phyloP scores from a whole-genome alignment of 2,888 invertebrate genomes.

The Leptopterna dolabrata region DNA sequence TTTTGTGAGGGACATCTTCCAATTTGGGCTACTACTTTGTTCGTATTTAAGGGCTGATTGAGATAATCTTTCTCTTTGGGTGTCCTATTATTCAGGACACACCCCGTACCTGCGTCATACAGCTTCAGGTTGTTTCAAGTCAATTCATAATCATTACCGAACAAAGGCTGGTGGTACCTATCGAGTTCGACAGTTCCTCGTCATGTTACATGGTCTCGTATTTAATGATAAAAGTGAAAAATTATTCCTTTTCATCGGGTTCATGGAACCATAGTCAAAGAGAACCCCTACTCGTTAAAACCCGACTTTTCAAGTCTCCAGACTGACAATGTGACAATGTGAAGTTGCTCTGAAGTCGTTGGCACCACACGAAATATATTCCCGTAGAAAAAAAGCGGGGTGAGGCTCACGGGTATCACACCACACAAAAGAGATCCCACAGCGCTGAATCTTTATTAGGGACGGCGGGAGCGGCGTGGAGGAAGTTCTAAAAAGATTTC shows the following conservation, averaged over 20 bases:
- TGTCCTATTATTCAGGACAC: too few relatives aligned
- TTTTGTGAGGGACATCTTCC: too few relatives aligned
- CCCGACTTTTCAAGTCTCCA: background rate
- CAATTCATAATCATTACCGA: background rate
- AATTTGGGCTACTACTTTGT: too few relatives aligned
- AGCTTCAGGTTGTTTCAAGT: background rate
- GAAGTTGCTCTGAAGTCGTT: background rate
- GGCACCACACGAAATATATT: background rate
- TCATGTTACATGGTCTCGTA: background rate
- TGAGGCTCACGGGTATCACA: background rate
- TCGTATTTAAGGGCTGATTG: too few relatives aligned
- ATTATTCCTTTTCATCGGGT: background rate
- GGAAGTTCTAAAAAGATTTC: slow-evolving; percentile 18
- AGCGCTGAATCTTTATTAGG: slow-evolving; percentile 37
- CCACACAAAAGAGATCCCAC: slow-evolving; percentile 21
- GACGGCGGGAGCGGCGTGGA: background rate
- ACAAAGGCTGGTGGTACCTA: background rate
- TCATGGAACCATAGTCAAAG: background rate
- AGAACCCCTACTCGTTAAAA: slow-evolving; percentile 8
- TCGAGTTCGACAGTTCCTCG: background rate
- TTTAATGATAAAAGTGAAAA: background rate
- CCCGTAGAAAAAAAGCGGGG: slow-evolving; percentile 2
- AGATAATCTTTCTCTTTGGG: too few relatives aligned
- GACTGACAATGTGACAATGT: slow-evolving; percentile 21
- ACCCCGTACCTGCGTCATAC: background rate